Evolutionary conservation across 2,113 vertebrate species (phyloP).

Genomic region (Ifrita kowaldi): DNA sequence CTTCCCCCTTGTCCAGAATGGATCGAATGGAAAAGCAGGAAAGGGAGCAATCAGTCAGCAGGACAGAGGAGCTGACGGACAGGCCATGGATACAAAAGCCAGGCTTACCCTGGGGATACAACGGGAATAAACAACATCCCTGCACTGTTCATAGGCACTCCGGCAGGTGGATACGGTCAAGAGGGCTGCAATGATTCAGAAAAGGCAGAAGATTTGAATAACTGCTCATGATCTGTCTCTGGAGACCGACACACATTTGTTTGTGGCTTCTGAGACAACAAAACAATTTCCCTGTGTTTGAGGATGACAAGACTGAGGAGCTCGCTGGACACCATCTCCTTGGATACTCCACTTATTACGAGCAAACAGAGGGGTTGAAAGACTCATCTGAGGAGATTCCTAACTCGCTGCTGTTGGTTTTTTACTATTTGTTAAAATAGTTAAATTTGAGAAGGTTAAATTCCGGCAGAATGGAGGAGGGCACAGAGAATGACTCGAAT

Average conservation of each 20-base stretch:
- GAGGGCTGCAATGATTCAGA: background rate
- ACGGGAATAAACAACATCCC: background rate
- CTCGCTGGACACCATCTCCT: background rate
- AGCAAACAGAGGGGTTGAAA: background rate
- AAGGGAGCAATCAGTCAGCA: background rate
- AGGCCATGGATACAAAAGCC: background rate
- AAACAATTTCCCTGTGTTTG: background rate
- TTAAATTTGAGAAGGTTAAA: background rate
- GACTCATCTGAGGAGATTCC: background rate
- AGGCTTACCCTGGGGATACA: background rate
- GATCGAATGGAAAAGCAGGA: background rate
- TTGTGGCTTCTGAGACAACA: background rate
- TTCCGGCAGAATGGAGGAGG: background rate
- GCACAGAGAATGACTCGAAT: background rate
- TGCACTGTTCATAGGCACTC: background rate
- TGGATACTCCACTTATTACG: background rate
- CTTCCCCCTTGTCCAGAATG: fast-evolving
- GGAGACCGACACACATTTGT: background rate
- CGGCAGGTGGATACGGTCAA: background rate
- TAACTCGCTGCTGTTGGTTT: background rate
- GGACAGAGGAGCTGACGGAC: background rate
- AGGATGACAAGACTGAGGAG: background rate
- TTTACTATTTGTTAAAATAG: background rate
- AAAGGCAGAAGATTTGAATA: background rate
- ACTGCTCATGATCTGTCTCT: background rate